Evolutionary conservation across 2,113 vertebrate species (phyloP).

Genomic region (Microtus montanus): DNA sequence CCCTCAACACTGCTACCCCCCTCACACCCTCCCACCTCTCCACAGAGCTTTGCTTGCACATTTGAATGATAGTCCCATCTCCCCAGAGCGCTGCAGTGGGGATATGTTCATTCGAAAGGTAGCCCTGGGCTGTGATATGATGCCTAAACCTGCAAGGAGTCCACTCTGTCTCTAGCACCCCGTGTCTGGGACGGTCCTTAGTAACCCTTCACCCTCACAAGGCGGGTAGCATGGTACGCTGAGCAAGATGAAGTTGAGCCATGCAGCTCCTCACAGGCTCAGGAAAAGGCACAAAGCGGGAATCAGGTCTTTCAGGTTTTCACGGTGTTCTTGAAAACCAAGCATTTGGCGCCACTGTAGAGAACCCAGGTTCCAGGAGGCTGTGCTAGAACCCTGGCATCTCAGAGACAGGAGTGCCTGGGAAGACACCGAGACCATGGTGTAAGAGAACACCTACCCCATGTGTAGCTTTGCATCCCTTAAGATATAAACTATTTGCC

Average conservation of each 20-base stretch:
- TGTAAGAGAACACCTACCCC: not conserved
- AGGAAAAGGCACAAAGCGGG: fast-evolving
- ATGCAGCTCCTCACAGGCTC: not conserved
- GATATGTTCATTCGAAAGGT: not conserved
- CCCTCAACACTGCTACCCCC: no score
- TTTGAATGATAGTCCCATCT: not conserved
- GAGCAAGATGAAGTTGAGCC: no score
- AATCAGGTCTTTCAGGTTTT: not conserved
- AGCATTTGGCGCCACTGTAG: not conserved
- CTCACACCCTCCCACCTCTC: not conserved
- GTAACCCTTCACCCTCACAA: not conserved
- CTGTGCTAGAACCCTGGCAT: not conserved
- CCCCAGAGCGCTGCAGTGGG: not conserved
- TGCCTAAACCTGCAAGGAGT: fast-evolving
- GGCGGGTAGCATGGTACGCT: fast-evolving
- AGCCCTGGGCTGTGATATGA: not conserved
- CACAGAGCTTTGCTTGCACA: not conserved
- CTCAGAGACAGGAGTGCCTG: not conserved
- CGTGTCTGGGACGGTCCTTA: not conserved
- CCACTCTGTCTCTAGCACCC: not conserved
- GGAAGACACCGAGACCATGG: not conserved
- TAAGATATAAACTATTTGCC: not conserved
- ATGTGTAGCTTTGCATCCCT: not conserved
- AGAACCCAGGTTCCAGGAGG: not conserved
- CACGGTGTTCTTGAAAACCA: not conserved